Evolutionary conservation across 2,888 invertebrate species (phyloP).

Genomic region (Gastracanthus pulcherrimus): DNA sequence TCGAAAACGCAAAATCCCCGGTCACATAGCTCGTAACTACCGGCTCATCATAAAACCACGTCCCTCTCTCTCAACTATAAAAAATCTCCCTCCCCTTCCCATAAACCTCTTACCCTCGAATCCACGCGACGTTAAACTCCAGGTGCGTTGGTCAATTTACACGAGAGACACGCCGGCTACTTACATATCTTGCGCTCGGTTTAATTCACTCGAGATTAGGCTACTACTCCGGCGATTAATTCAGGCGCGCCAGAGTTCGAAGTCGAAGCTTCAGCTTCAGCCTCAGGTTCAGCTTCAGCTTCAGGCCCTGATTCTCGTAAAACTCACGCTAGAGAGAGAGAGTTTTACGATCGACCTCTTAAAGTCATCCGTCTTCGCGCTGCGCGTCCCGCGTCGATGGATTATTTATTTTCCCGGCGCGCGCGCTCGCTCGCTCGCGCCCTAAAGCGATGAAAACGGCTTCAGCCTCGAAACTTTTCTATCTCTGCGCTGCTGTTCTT

Average conservation of each 20-base stretch:
- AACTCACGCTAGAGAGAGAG: neutral
- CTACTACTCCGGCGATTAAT: slow-evolving; percentile 28
- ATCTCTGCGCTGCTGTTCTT: slow-evolving; percentile 10
- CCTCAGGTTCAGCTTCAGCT: neutral
- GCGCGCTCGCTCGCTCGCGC: neutral
- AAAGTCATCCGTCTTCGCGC: slow-evolving; percentile 45
- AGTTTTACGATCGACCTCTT: slow-evolving; percentile 48
- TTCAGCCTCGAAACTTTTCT: slow-evolving; percentile 19
- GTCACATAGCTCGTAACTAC: no score
- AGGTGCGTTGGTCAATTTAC: neutral
- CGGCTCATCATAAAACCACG: no score
- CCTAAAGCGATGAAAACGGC: slow-evolving; percentile 16
- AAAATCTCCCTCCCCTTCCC: no score
- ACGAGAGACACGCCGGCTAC: neutral
- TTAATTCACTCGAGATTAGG: slow-evolving; percentile 38
- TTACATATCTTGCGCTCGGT: no score
- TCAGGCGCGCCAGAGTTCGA: neutral
- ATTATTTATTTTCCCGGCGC: slow-evolving; percentile 45
- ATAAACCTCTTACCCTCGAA: no score
- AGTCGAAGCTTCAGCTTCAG: no score
- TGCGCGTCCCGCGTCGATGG: slow-evolving; percentile 31
- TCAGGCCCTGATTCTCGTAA: slow-evolving; percentile 34
- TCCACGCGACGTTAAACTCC: no score
- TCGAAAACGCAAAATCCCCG: no score
- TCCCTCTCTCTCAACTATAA: no score